A percentile compares a stretch with the other conserved stretches of the same genome.
These are phyloP conservation scores for Narcine bancroftii DNA, from an alignment of 2,113 vertebrate species.

Conservation along the genomic window DNA sequence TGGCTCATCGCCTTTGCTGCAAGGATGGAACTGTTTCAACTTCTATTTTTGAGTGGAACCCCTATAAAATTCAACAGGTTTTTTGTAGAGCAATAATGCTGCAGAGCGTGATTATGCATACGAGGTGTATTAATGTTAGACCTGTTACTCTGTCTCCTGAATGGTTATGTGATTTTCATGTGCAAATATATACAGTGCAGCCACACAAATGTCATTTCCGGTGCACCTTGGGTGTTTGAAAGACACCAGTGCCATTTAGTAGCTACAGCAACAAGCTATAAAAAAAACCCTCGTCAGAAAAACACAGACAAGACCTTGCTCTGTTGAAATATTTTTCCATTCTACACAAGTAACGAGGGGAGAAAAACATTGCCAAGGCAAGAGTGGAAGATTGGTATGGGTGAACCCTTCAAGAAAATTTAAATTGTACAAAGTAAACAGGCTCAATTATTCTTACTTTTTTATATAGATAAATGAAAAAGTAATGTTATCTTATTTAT, in stretches of 20 bases:
- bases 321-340: not conserved
- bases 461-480: not conserved
- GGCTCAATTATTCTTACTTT: not conserved
- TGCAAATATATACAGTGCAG: constrained; percentile 22
- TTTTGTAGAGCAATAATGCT: not conserved
- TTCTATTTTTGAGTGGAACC: not conserved
- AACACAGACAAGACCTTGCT: not conserved
- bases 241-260: not conserved
- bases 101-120: constrained; percentile 13
- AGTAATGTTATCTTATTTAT: not conserved
- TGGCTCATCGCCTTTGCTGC: not conserved
- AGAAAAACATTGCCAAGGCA: not conserved
- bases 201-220: constrained; percentile 26
- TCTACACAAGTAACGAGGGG: not conserved
- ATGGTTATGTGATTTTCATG: not conserved
- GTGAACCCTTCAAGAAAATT: not conserved
- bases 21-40: not conserved
- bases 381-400: no score
- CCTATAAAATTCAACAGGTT: not conserved
- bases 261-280: not conserved
- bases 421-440: not conserved
- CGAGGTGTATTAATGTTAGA: not conserved
- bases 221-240: constrained; percentile 2
- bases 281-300: not conserved
- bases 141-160: not conserved